These are phyloP conservation scores for Gopherus evgoodei DNA, from an alignment of 2,113 vertebrate species.

Conservation along the genomic window DNA sequence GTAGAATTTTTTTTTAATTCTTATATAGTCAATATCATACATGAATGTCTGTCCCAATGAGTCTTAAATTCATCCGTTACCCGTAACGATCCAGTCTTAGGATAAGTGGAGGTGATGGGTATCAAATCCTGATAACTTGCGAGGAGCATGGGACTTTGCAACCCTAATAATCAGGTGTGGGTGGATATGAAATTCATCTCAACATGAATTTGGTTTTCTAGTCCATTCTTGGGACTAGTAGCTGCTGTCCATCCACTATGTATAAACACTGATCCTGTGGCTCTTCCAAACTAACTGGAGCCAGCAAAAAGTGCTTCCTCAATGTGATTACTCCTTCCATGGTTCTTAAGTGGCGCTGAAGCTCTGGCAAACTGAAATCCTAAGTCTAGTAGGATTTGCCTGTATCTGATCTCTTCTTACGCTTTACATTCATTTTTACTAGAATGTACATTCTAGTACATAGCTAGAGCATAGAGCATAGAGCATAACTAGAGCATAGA, in stretches of 20 bases:
- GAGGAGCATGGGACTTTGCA: not conserved
- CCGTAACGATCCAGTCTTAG: not conserved
- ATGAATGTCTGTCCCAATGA: not conserved
- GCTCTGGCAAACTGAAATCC: not conserved
- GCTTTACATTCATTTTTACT: not conserved
- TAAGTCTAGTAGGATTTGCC: not conserved
- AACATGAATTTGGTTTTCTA: not conserved
- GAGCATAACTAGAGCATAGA: too few species aligned
- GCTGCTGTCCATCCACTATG: not conserved
- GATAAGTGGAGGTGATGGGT: not conserved
- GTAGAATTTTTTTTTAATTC: not conserved
- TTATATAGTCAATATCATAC: not conserved
- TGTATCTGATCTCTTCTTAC: not conserved
- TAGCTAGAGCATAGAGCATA: too few species aligned
- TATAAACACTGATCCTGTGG: not conserved
- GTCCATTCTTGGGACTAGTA: not conserved
- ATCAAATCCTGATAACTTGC: not conserved
- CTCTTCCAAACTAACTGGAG: not conserved
- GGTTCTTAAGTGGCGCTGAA: not conserved
- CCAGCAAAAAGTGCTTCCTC: not conserved
- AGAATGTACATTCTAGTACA: too few species aligned
- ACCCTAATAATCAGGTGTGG: rapidly evolving
- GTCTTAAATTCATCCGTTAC: not conserved
- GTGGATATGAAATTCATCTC: not conserved
- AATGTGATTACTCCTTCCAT: not conserved